Evolutionary conservation across 2,113 vertebrate species (phyloP).

Genomic region (Poeciliopsis prolifica): DNA sequence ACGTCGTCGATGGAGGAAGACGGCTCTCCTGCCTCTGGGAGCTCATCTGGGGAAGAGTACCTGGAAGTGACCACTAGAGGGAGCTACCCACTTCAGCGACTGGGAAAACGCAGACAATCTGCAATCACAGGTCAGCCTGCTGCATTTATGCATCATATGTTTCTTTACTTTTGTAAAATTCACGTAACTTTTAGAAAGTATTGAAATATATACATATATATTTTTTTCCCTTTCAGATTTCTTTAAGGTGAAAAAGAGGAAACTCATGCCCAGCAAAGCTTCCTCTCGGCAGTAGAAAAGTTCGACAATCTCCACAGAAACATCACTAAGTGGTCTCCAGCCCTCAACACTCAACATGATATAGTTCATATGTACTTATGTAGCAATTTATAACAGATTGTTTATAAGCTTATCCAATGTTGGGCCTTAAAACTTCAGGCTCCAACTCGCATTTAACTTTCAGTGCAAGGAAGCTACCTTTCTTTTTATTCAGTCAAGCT

Average conservation of each 20-base stretch:
- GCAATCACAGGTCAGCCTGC: slow-evolving; percentile 77
- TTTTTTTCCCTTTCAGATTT: slow-evolving; percentile 68
- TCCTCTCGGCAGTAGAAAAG: slow-evolving; percentile 59
- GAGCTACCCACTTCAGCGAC: slow-evolving; percentile 43
- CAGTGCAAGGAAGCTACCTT: slow-evolving; percentile 67
- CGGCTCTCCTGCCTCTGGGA: slow-evolving; percentile 37
- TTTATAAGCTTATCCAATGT: slow-evolving; percentile 39
- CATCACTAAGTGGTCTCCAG: slow-evolving; percentile 18
- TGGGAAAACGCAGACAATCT: slow-evolving; percentile 70
- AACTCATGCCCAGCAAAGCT: slow-evolving; percentile 65
- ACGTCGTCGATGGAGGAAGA: slow-evolving; percentile 29
- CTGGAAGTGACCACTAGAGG: slow-evolving; percentile 63
- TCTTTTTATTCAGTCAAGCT: slow-evolving; percentile 25
- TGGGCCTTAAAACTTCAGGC: slow-evolving; percentile 44
- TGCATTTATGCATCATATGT: background rate
- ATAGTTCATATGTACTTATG: slow-evolving; percentile 59
- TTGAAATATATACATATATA: background rate
- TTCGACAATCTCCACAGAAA: background rate
- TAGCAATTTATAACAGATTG: slow-evolving; percentile 60
- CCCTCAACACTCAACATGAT: slow-evolving; percentile 34
- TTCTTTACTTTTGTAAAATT: background rate
- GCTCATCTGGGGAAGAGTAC: slow-evolving; percentile 63
- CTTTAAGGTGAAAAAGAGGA: slow-evolving; percentile 78
- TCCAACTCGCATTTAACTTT: slow-evolving; percentile 40
- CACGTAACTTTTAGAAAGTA: no score